phyloP scores from a whole-genome alignment of 2,113 vertebrate species.

The Oceanodroma tethys region DNA sequence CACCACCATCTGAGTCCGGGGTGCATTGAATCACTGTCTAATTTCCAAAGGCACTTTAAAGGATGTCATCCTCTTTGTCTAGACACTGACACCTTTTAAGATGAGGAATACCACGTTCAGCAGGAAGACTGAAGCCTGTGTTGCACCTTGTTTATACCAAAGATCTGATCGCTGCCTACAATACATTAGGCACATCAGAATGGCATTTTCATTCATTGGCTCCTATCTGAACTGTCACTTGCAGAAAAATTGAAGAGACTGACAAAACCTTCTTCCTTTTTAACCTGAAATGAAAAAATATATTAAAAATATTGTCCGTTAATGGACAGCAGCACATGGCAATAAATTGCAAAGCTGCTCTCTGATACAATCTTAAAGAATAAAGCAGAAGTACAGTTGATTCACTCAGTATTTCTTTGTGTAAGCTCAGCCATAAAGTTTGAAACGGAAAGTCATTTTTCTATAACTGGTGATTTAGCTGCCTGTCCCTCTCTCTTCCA shows the following conservation, averaged over 20 bases:
- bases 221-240: conserved; percentile 50
- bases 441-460: conserved; percentile 6
- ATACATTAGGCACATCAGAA: conserved; percentile 10
- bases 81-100: conserved; percentile 53
- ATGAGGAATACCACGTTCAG: conserved; percentile 32
- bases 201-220: conserved; percentile 40
- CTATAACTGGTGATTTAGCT: not conserved
- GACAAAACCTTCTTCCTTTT: conserved; percentile 30
- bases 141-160: conserved; percentile 46
- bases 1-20: conserved; percentile 58
- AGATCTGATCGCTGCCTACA: conserved; percentile 32
- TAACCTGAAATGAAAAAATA: conserved; percentile 41
- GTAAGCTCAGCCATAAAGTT: not conserved
- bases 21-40: conserved; percentile 44
- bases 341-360: conserved; percentile 23
- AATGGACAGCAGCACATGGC: not conserved
- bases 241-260: conserved; percentile 28
- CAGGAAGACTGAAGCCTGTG: not conserved
- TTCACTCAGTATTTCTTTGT: not conserved
- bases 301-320: conserved; percentile 3
- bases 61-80: conserved; percentile 56
- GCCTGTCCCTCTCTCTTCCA: not conserved
- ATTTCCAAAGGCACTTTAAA: conserved; percentile 64
- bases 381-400: not conserved
- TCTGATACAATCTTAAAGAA: not conserved